Conservation (phyloP, 1,140 invertebrate species). For the Battus philenor region DNA sequence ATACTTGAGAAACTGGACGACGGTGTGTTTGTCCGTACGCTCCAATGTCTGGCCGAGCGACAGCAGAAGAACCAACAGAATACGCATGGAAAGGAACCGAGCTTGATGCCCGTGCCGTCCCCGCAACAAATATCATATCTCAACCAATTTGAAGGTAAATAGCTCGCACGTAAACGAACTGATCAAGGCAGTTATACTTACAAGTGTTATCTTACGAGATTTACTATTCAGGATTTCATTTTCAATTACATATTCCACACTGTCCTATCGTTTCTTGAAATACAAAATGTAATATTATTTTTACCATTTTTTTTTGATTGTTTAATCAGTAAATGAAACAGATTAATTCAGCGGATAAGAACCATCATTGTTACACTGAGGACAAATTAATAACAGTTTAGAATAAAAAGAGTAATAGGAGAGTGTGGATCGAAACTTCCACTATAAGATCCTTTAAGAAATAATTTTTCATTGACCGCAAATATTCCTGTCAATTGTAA, state of each 20-base stretch:
- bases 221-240: too few species aligned
- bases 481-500: too few species aligned
- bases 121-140: constrained; percentile 97
- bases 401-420: neutral
- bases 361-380: too few species aligned
- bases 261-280: constrained; percentile 1
- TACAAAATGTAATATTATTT: too few species aligned
- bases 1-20: constrained; percentile 79
- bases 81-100: constrained; percentile 84
- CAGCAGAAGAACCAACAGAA: constrained; percentile 78
- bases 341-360: too few species aligned
- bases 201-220: neutral
- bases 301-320: too few species aligned
- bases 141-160: constrained; percentile 91
- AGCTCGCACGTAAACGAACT: constrained; percentile 15
- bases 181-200: constrained; percentile 1
- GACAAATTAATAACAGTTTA: too few species aligned
- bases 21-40: constrained; percentile 87
- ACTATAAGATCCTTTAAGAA: too few species aligned
- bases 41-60: constrained; percentile 87
- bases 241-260: too few species aligned
- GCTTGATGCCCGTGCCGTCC: constrained; percentile 96
- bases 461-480: too few species aligned
- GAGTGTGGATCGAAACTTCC: constrained; percentile 2
- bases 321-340: too few species aligned